A percentile compares a stretch with the other conserved stretches of the same genome.
Conservation (phyloP, 2,797 vertebrate species). For the Balearica regulorum region DNA sequence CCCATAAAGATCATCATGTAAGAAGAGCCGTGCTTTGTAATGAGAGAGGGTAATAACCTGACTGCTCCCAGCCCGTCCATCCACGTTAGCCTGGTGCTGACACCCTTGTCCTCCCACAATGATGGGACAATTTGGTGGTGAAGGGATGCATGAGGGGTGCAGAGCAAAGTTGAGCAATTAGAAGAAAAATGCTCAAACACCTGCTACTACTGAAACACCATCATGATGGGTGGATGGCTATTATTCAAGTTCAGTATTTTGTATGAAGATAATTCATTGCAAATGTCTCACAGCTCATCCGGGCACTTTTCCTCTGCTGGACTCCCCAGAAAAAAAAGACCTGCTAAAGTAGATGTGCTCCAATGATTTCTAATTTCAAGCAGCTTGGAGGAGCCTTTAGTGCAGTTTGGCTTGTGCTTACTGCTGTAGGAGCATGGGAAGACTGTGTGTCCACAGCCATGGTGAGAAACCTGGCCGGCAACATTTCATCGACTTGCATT, state of each 20-base stretch:
- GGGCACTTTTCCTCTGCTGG: neutral
- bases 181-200: neutral
- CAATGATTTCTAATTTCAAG: neutral
- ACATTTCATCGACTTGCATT: neutral
- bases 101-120: neutral
- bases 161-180: neutral
- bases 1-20: neutral
- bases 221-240: neutral
- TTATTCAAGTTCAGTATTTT: neutral
- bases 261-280: neutral
- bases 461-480: neutral
- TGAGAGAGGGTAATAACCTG: neutral
- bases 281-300: neutral
- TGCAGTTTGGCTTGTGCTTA: neutral
- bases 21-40: neutral
- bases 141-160: neutral
- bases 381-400: neutral
- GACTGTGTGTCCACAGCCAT: neutral
- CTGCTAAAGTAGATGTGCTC: neutral
- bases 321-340: neutral
- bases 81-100: neutral
- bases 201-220: neutral
- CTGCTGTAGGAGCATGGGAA: neutral
- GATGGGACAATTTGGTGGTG: neutral
- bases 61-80: neutral